These are phyloP conservation scores for Agrotis segetum DNA, from an alignment of 2,888 invertebrate species.

Conservation along the genomic window DNA sequence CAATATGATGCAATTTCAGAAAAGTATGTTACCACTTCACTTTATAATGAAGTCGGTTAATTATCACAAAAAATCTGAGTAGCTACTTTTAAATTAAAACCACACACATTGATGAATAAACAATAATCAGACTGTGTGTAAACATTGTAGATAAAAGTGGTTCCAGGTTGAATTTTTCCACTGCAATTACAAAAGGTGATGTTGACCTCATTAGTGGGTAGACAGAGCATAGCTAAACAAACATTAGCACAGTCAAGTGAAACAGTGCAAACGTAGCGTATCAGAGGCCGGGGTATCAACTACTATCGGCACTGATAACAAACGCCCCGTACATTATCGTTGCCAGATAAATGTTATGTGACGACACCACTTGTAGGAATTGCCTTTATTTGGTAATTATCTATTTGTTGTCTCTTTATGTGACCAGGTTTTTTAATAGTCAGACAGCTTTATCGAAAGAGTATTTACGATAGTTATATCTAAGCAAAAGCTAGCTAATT, in stretches of 20 bases:
- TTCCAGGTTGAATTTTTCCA: constrained; percentile 63
- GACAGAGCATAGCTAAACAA: constrained; percentile 78
- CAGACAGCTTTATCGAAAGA: too few species aligned
- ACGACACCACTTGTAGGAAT: constrained; percentile 8
- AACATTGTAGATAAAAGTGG: constrained; percentile 34
- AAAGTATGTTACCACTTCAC: background rate
- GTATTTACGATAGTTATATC: too few species aligned
- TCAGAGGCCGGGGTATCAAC: constrained; percentile 82
- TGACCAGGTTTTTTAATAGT: background rate
- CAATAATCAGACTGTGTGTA: constrained; percentile 30
- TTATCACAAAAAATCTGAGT: constrained; percentile 6
- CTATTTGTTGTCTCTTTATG: too few species aligned
- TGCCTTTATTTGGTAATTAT: constrained; percentile 2
- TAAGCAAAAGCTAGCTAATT: too few species aligned
- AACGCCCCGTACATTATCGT: constrained; percentile 52
- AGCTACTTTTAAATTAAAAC: constrained; percentile 4
- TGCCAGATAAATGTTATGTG: constrained; percentile 44
- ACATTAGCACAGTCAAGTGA: constrained; percentile 84
- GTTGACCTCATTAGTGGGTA: constrained; percentile 77
- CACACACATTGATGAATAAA: constrained; percentile 17
- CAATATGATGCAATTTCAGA: background rate
- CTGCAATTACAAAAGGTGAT: constrained; percentile 65
- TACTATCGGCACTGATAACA: constrained; percentile 78
- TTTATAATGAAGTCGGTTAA: background rate
- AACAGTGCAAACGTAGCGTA: constrained; percentile 82